These are phyloP conservation scores for Agapornis roseicollis DNA, from an alignment of 2,113 vertebrate genomes.

Conservation along the genomic window DNA sequence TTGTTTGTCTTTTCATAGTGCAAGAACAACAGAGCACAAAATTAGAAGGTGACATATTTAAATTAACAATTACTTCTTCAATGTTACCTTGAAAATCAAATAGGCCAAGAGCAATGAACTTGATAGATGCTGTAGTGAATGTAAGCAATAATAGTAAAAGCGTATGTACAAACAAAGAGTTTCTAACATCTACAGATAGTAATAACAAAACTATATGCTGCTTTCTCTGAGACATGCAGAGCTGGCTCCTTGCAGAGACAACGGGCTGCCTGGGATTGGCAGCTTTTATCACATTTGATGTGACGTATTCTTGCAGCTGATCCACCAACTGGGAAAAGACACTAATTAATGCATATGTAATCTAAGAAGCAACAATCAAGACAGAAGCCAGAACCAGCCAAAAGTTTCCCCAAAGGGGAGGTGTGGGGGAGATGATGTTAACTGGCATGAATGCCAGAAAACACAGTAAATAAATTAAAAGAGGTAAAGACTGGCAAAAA, in stretches of 20 bases:
- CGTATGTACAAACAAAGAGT: accelerated
- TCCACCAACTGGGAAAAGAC: background rate
- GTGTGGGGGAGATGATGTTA: background rate
- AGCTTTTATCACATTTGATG: background rate
- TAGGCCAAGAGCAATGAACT: background rate
- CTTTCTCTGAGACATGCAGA: background rate
- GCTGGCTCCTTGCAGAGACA: background rate
- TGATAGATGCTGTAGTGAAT: background rate
- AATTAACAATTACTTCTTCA: background rate
- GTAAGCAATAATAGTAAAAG: background rate
- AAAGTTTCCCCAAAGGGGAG: background rate
- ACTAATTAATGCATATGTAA: background rate
- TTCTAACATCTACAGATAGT: background rate
- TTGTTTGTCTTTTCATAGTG: background rate
- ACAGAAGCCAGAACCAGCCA: background rate
- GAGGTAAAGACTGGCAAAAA: background rate
- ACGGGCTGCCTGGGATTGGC: background rate
- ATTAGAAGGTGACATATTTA: background rate
- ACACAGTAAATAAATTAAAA: background rate
- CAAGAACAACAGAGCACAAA: background rate
- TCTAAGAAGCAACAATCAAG: background rate
- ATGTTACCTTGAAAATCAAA: background rate
- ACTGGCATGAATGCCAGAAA: background rate
- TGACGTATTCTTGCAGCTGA: background rate
- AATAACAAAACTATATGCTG: background rate